Base-by-base conservation (phyloP, 2,888 invertebrate species). In the Coleophora deauratella region DNA sequence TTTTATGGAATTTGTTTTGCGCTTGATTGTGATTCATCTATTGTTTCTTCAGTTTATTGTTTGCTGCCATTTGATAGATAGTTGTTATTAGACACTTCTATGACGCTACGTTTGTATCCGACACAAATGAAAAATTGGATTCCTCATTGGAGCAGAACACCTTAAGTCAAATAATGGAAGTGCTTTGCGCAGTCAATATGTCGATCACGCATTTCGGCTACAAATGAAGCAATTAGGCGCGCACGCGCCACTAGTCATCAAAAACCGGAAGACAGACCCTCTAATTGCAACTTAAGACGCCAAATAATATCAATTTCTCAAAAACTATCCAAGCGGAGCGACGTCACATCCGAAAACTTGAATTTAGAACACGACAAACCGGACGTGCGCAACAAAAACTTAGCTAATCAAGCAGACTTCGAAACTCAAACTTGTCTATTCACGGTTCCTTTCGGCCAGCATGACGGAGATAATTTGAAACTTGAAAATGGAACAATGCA, bases 171-270 rank as follows among this genome's bases (percentile, higher is more conserved):
- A 57, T 55, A 50, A 50, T 38, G 45, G 46, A 38, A 44, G 43
- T 38, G 45, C 47, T 49, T 43, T 52, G 54, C 21, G 21, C 54
- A 55, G 45, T 54, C 51, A 54, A 60, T 55, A 58, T 55, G 49
- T 46, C 48, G 49, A 66, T 58, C 57, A 70, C 66, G 59, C 65
- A 72, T 76, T 76, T 75, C 71, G 57, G 65, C 53, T 59, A 66
- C 75, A 80, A 85, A 85, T 84, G 80, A 85, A 85, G 84, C 77
- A 81, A 84, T 84, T 84, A 82, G 56, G 60, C 60, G 57, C 59
- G 68, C 79, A 79, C 81, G 80, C 80, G 77, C 72, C 79, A 72
- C 67, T 72, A 67, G 51, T 50, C 64, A 62, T 57, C 52, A 50
- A 54, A 51, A 49, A 72, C 78, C 76, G 81, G 81, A 82, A 76